Evolutionary conservation across 2,113 vertebrate species (phyloP).

Genomic region (Mobula birostris): DNA sequence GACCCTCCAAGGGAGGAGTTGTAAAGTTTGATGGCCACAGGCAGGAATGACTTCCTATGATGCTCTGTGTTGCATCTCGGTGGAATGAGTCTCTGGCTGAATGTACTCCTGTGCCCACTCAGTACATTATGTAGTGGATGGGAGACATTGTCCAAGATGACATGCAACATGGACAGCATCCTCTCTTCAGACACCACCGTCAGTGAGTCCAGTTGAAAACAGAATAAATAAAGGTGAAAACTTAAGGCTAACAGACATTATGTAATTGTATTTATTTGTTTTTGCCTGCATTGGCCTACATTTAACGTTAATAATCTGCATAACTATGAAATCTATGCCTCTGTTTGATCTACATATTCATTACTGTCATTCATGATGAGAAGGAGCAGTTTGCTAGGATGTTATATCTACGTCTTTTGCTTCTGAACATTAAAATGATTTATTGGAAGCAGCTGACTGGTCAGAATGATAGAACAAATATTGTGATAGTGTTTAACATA

Average conservation of each 20-base stretch:
- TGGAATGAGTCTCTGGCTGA: too few species aligned
- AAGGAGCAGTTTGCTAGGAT: neutral
- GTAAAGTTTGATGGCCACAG: too few species aligned
- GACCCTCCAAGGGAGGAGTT: too few species aligned
- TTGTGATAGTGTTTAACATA: too few species aligned
- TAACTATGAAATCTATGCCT: neutral
- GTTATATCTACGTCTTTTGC: neutral
- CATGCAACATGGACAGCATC: too few species aligned
- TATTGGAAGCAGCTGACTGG: neutral
- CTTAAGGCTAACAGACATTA: neutral
- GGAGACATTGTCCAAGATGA: too few species aligned
- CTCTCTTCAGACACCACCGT: too few species aligned
- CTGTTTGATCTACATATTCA: neutral
- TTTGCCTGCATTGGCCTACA: neutral
- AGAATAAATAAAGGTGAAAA: neutral
- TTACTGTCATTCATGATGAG: neutral
- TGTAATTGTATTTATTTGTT: neutral
- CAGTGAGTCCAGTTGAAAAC: neutral
- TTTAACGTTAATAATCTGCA: neutral
- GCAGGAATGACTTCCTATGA: too few species aligned
- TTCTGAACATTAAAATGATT: neutral
- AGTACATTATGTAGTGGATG: too few species aligned
- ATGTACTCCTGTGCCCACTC: too few species aligned
- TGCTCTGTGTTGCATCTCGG: too few species aligned
- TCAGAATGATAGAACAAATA: neutral